These are phyloP conservation scores for Eristalis intricaria DNA, from an alignment of 2,888 invertebrate species.

Conservation along the genomic window DNA sequence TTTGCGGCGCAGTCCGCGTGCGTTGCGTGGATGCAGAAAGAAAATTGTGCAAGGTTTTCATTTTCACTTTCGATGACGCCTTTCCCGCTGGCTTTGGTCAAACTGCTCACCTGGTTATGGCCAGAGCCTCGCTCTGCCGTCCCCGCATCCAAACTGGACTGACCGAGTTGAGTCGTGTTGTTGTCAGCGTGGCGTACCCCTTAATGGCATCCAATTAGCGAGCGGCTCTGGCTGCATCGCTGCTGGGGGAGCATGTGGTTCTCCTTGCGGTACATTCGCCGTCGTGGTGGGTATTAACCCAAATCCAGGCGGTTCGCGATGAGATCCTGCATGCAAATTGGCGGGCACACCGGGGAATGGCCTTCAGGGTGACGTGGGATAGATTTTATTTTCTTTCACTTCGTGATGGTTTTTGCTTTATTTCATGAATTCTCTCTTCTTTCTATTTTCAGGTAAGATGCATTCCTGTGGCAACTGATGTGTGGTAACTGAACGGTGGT, in stretches of 20 bases:
- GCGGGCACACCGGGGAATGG: conserved; percentile 16
- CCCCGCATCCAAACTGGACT: conserved; percentile 11
- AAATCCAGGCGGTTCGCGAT: conserved; percentile 36
- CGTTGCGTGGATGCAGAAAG: background rate
- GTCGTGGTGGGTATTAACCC: conserved; percentile 45
- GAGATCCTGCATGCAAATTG: conserved; percentile 39
- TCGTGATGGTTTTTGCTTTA: conserved; percentile 6
- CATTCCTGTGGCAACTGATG: background rate
- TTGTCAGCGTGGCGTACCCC: conserved; percentile 57
- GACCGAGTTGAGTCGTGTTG: conserved; percentile 1
- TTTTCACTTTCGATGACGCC: conserved; percentile 70
- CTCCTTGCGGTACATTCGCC: conserved; percentile 64
- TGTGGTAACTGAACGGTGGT: background rate
- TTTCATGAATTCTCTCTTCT: conserved; percentile 12
- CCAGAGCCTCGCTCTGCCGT: background rate
- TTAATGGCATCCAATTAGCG: conserved; percentile 59
- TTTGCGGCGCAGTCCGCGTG: conserved; percentile 5
- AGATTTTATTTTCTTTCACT: background rate
- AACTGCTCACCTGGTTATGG: conserved; percentile 21
- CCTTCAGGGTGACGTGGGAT: background rate
- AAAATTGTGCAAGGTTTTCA: conserved; percentile 56
- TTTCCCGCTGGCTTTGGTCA: conserved; percentile 22
- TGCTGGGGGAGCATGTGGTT: conserved; percentile 44
- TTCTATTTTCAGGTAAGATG: conserved; percentile 50
- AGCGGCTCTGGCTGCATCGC: conserved; percentile 27